Percentiles rank a stretch among this genome's conserved stretches.
phyloP scores from a whole-genome alignment of 2,888 invertebrate genomes.

The Idaea straminata region DNA sequence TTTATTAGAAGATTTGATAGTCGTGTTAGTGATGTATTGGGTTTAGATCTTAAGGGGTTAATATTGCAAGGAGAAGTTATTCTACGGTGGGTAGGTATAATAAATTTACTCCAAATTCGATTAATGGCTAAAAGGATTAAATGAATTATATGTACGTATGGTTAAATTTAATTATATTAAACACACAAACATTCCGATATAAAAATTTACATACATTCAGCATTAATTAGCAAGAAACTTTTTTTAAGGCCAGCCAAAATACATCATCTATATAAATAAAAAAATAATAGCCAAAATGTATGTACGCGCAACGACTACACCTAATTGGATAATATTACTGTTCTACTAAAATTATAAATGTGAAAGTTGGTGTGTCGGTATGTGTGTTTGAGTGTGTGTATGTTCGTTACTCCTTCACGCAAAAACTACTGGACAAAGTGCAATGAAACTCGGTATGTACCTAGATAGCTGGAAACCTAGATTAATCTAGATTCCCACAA shows the following conservation, averaged over 20 bases:
- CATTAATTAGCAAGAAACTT: neutral
- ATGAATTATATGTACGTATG: neutral
- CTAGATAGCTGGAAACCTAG: too few relatives aligned
- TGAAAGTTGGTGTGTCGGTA: too few relatives aligned
- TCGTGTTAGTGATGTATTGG: neutral
- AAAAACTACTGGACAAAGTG: too few relatives aligned
- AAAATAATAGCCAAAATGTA: too few relatives aligned
- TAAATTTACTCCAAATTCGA: neutral
- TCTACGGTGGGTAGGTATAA: too few relatives aligned
- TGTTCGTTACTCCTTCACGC: too few relatives aligned
- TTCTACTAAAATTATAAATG: too few relatives aligned
- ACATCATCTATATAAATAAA: neutral
- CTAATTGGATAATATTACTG: too few relatives aligned
- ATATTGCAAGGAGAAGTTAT: neutral
- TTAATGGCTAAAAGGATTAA: neutral
- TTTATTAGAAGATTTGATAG: neutral
- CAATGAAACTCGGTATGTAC: too few relatives aligned
- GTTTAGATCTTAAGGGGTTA: neutral
- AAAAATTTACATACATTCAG: neutral
- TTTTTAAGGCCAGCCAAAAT: neutral
- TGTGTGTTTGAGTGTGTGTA: too few relatives aligned
- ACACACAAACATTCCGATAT: neutral
- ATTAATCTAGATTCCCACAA: too few relatives aligned
- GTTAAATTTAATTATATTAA: neutral
- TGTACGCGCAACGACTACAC: too few relatives aligned